Evolutionary conservation across 1,140 invertebrate genomes (phyloP).

Genomic region (Lerema accius): DNA sequence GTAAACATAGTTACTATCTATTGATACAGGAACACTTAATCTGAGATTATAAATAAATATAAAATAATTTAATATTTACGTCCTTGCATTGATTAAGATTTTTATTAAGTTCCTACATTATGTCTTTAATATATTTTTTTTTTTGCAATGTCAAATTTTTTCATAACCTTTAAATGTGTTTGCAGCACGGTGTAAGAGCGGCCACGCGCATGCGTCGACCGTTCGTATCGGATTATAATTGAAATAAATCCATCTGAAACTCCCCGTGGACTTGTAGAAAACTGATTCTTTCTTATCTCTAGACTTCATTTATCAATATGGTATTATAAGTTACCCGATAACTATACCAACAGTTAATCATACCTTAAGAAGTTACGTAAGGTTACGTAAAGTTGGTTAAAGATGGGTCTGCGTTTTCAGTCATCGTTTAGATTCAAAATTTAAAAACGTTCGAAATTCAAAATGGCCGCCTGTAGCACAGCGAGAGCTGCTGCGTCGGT

Average conservation of each 20-base stretch:
- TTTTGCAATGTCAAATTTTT: no score
- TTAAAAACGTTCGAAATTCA: conserved; percentile 36
- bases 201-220: conserved; percentile 62
- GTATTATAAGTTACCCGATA: background rate
- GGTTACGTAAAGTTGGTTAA: conserved; percentile 21
- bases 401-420: background rate
- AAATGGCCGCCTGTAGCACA: conserved; percentile 52
- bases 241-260: conserved; percentile 75
- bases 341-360: background rate
- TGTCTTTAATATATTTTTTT: background rate
- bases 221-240: conserved; percentile 71
- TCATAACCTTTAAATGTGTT: conserved; percentile 2
- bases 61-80: no score
- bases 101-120: no score
- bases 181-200: conserved; percentile 56
- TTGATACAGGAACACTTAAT: no score
- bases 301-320: conserved; percentile 11
- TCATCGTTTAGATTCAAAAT: background rate
- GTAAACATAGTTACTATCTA: no score
- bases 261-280: conserved; percentile 42
- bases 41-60: no score
- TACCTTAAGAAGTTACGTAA: background rate
- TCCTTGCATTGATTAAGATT: no score
- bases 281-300: conserved; percentile 32
- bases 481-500: conserved; percentile 55